Conservation (phyloP, 2,888 invertebrate genomes). For the Leptura quadrifasciata region DNA sequence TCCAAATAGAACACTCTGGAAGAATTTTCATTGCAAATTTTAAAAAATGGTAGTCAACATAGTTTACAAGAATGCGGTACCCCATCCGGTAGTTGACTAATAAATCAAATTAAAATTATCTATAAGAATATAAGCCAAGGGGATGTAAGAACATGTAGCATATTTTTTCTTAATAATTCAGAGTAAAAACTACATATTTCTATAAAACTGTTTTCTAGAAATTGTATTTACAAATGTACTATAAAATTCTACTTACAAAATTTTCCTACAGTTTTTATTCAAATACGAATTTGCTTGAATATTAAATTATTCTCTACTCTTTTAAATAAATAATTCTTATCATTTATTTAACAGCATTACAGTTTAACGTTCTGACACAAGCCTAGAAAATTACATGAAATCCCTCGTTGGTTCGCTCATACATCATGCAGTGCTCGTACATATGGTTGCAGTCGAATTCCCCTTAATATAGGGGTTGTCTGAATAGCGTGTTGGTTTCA, state of each 20-base stretch:
- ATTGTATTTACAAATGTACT: no score
- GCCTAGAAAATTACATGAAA: constrained; percentile 40
- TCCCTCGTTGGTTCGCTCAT: constrained; percentile 47
- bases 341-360: constrained; percentile 43
- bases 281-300: constrained; percentile 6
- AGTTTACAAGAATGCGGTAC: no score
- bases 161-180: no score
- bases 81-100: no score
- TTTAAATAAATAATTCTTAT: constrained; percentile 20
- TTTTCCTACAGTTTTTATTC: neutral
- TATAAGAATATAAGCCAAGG: no score
- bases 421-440: constrained; percentile 46
- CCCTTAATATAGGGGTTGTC: constrained; percentile 14
- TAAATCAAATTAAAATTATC: no score
- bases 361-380: constrained; percentile 36
- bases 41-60: no score
- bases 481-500: constrained; percentile 18
- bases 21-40: no score
- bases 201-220: no score
- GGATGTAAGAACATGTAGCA: no score
- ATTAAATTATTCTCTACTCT: constrained; percentile 8
- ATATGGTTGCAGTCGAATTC: constrained; percentile 43
- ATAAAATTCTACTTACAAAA: neutral
- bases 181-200: no score
- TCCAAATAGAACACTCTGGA: no score